These are phyloP conservation scores for Hypsibius dujardini DNA, from an alignment of 1,140 invertebrate species.

Conservation along the genomic window DNA sequence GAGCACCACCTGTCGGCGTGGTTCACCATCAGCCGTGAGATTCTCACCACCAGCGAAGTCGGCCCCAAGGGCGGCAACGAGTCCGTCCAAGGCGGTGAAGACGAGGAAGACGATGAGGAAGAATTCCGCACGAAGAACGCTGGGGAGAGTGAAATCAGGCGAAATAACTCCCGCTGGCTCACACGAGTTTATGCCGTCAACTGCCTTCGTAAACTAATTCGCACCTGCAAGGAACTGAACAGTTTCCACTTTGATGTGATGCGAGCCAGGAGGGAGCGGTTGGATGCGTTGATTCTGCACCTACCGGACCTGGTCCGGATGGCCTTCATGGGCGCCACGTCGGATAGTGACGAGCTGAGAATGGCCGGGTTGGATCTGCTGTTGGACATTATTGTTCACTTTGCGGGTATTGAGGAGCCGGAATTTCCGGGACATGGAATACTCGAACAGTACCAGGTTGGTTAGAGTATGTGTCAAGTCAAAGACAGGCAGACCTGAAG, in stretches of 20 bases:
- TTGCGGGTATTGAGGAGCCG: constrained; percentile 81
- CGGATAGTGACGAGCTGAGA: constrained; percentile 78
- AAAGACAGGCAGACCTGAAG: no score
- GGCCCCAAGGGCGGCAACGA: constrained; percentile 23
- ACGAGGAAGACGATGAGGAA: constrained; percentile 42
- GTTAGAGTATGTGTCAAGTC: no score
- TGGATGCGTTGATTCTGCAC: constrained; percentile 78
- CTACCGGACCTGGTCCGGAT: constrained; percentile 86
- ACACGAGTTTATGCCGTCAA: constrained; percentile 40
- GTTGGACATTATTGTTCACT: constrained; percentile 68
- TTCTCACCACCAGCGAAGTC: constrained; percentile 51
- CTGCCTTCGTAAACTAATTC: constrained; percentile 36
- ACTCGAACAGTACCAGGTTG: constrained; percentile 66
- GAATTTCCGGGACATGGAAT: constrained; percentile 93
- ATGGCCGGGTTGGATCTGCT: constrained; percentile 76
- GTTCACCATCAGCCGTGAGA: constrained; percentile 80
- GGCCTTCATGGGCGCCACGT: constrained; percentile 96
- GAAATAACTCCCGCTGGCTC: constrained; percentile 39
- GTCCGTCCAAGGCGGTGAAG: constrained; percentile 26
- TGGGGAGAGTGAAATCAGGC: constrained; percentile 24
- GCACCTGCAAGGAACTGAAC: constrained; percentile 53
- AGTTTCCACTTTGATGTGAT: constrained; percentile 67
- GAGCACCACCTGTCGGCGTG: constrained; percentile 54
- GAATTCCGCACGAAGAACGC: constrained; percentile 11
- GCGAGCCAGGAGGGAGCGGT: constrained; percentile 64